A percentile compares a stretch with the other conserved stretches of the same genome.
Evolutionary conservation across 2,888 invertebrate genomes (phyloP).

Genomic region (Chalcosyrphus nemorum): DNA sequence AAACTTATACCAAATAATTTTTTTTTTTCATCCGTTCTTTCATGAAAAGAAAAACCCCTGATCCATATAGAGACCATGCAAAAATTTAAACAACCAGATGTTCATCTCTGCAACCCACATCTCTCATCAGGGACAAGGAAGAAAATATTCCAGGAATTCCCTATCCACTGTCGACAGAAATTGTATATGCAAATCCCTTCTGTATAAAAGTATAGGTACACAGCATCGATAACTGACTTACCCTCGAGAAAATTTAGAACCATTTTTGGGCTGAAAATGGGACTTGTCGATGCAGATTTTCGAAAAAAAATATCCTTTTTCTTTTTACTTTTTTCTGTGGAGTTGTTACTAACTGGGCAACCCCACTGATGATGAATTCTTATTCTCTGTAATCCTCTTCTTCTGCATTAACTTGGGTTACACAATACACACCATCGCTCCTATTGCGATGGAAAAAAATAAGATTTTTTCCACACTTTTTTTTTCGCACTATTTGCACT

Average conservation of each 20-base stretch:
- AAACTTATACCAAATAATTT: slow-evolving; percentile 43
- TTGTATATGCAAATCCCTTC: slow-evolving; percentile 33
- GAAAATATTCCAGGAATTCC: slow-evolving; percentile 46
- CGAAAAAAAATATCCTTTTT: slow-evolving; percentile 44
- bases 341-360: not conserved
- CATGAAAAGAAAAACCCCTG: slow-evolving; percentile 2
- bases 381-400: slow-evolving; percentile 51
- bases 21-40: slow-evolving; percentile 19
- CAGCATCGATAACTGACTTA: slow-evolving; percentile 44
- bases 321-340: slow-evolving; percentile 2
- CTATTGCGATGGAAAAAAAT: not conserved
- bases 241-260: slow-evolving; percentile 69
- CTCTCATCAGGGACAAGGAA: not conserved
- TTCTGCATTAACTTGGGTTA: slow-evolving; percentile 30
- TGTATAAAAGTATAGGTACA: not conserved
- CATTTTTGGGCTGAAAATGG: slow-evolving; percentile 62
- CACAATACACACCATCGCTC: slow-evolving; percentile 38
- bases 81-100: slow-evolving; percentile 55
- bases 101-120: slow-evolving; percentile 22
- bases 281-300: slow-evolving; percentile 45
- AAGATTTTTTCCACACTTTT: not conserved
- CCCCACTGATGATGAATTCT: not conserved
- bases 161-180: slow-evolving; percentile 37
- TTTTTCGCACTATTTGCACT: slow-evolving; percentile 21
- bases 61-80: slow-evolving; percentile 1